Evolutionary conservation across 2,888 invertebrate species (phyloP).

Genomic region (Nemotelus nigrinus): DNA sequence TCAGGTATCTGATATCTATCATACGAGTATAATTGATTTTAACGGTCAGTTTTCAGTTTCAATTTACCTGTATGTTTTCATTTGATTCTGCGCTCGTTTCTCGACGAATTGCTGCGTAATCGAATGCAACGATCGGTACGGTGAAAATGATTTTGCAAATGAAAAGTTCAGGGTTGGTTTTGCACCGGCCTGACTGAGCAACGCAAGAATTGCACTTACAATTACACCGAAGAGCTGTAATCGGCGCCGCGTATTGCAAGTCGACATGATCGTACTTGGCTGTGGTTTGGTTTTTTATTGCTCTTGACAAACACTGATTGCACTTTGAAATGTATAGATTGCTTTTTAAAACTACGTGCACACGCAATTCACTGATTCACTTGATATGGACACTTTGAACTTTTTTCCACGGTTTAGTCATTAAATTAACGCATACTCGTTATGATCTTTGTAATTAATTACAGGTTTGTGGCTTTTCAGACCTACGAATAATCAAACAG

Average conservation of each 20-base stretch:
- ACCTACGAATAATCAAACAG: too few species aligned
- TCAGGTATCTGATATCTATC: neutral
- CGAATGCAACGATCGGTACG: conserved; percentile 61
- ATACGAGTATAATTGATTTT: neutral
- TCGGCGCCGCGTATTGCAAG: conserved; percentile 53
- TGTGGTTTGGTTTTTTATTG: too few species aligned
- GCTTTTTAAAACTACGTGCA: too few species aligned
- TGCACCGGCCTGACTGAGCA: conserved; percentile 60
- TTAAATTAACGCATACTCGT: too few species aligned
- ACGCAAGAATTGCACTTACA: conserved; percentile 58
- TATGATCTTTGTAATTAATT: too few species aligned
- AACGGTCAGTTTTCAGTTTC: neutral
- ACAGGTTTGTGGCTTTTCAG: too few species aligned
- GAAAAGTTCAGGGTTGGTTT: conserved; percentile 63
- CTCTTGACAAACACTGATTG: too few species aligned
- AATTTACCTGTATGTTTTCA: conserved; percentile 64
- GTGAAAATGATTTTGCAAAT: conserved; percentile 59
- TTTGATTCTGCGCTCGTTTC: conserved; percentile 61
- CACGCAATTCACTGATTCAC: too few species aligned
- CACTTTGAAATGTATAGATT: too few species aligned
- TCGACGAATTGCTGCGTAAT: conserved; percentile 64
- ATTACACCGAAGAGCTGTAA: conserved; percentile 58
- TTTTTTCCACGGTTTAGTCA: too few species aligned
- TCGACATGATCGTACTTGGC: conserved; percentile 16
- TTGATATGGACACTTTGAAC: too few species aligned